Base-by-base conservation (phyloP, 2,888 invertebrate genomes). In the Heliconius charithonia region DNA sequence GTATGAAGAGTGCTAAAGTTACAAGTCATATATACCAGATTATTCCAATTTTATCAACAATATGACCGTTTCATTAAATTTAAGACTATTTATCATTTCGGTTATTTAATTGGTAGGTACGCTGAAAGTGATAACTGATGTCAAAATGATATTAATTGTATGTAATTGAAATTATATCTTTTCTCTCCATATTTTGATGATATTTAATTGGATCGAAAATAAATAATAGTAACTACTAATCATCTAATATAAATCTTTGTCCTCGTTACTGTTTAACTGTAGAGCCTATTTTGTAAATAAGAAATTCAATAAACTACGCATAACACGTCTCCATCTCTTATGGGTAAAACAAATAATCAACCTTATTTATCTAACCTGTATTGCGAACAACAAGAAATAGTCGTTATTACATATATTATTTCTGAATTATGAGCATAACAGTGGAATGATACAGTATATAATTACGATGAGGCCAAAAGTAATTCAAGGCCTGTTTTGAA, bases 401-500 rank as follows among this genome's bases (percentile, higher is more conserved):
- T n/a, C 22, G 3, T 12, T 62, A 29, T 1, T 32, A 9, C 7
- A 51, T 51, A 51, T 22, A 37, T 22, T 37, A 32, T 37, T 37
- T 10, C 66, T n/a, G 37, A 51, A 51, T 51, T 19, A 51, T 51
- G 19, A 19, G 51, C 7, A 51, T 51, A 19, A 67, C 37, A 59
- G 22, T 67, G 37, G 51, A 51, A 51, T 19, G 51, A 51, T 51
- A 22, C 22, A 66, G 10, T n/a, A 37, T 37, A 25, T 6, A 0
- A 25, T 13, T 67, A n/a, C 13, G 7, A 67, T 37, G 32, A 32
- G 12, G 22, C 41, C 67, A n/a, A 67, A 37, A 67, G 67, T 19
- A 67, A 67, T 41, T 67, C n/a, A 67, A 67, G 32, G 32, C 19
- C 66, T 66, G 32, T 22, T n/a, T 67, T 12, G 10, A 67, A 37